Evolutionary conservation across 2,113 vertebrate genomes (phyloP), one percentile per base, ranked within the genome.

Genomic region (Protobothrops flavoviridis): DNA sequence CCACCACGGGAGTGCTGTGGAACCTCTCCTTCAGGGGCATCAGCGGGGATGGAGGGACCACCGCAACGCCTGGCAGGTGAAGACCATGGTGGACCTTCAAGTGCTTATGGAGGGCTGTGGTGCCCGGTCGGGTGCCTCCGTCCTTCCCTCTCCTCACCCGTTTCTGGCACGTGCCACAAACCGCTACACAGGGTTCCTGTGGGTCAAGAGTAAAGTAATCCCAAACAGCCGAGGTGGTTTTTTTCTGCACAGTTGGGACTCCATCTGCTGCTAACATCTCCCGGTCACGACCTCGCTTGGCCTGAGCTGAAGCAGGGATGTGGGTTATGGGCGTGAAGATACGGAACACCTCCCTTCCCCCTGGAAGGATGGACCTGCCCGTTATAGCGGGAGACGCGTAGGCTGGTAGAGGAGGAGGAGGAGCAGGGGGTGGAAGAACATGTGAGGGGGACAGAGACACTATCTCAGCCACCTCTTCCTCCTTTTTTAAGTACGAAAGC

Each of bases 31-130:
- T 93, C 1, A 43, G 29, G 20, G 74, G 55, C 55, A 50, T 39
- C 88, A 93, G 56, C 0, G 74, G 43, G 1, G 92, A 93, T 10
- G 92, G 92, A 7, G 92, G 74, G 3, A 93, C 92, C 45, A 93
- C 92, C 0, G 88, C 92, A 0, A 93, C 88, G 0, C 92, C 92
- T 2, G 92, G 92, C 88, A 93, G 52, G 56, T 90, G 88, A 21
- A 93, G 88, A 2, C 92, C 88, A 5, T 93, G 92, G 55, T 93
- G 92, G 7, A 93, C 92, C 13, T 86, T 93, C 92, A 93, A 43
- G 92, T 93, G 92, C 13, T 93, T 93, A 89, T 93, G 92, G 21
- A 93, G 88, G 33, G 92, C 92, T 3, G 92, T 93, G 3, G 92
- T 93, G 74, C 92, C 92, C 0, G 92, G 92, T 21, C 92, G 92